Conservation (phyloP, 2,113 vertebrate species). For the Barbus barbus region DNA sequence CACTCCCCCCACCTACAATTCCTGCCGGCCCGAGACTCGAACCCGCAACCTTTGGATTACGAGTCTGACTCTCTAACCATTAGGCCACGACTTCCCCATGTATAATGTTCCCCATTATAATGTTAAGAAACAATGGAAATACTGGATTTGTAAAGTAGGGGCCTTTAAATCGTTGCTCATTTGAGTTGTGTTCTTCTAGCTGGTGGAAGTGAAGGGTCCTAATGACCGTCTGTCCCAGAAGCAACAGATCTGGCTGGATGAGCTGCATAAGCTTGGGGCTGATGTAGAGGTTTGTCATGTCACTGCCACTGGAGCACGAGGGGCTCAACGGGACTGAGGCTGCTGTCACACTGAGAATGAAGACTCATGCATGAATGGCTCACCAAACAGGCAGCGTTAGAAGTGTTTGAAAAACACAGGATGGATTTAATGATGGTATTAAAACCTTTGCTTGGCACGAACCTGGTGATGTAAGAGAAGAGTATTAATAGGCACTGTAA, state of each 20-base stretch:
- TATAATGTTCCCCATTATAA: too few relatives aligned
- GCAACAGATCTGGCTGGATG: constrained; percentile 92
- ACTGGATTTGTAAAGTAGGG: not conserved
- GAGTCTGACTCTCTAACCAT: too few relatives aligned
- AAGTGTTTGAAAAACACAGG: not conserved
- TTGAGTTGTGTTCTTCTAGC: constrained; percentile 68
- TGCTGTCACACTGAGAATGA: not conserved
- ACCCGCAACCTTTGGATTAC: too few relatives aligned
- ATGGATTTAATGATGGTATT: not conserved
- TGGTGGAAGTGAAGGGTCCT: constrained; percentile 97
- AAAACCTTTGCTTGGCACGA: not conserved
- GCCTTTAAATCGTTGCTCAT: not conserved
- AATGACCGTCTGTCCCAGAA: constrained; percentile 90
- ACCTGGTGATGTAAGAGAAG: not conserved
- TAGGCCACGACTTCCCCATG: too few relatives aligned
- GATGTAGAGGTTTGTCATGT: constrained; percentile 94
- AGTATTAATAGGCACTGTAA: constrained; percentile 1
- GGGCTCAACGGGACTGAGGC: constrained; percentile 67
- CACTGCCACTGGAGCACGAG: constrained; percentile 79
- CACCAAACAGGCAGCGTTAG: not conserved
- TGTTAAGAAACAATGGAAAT: not conserved
- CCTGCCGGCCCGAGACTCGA: too few relatives aligned
- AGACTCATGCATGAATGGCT: not conserved
- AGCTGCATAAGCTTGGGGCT: constrained; percentile 85
- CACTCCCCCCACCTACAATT: too few relatives aligned